Evolutionary conservation across 1,140 invertebrate genomes (phyloP).

Genomic region (Drosophila varians): DNA sequence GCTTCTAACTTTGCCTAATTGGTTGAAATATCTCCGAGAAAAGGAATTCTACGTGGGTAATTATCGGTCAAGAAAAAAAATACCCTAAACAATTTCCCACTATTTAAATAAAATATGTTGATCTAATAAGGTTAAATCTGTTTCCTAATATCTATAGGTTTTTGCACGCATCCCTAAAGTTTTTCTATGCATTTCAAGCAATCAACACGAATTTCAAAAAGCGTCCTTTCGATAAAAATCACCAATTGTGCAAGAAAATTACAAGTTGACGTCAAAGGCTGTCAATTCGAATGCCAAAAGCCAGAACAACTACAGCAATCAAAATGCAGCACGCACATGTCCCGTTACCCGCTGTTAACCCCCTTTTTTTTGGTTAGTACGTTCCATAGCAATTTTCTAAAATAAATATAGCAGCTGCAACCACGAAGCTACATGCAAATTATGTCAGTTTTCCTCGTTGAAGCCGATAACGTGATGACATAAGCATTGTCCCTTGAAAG

Average conservation of each 20-base stretch:
- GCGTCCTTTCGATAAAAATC: conserved; percentile 43
- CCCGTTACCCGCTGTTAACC: conserved; percentile 15
- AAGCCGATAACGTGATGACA: conserved; percentile 69
- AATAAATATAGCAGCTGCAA: conserved; percentile 67
- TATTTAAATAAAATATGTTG: no score
- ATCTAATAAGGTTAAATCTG: not conserved
- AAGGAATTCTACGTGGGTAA: conserved; percentile 29
- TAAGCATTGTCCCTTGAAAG: conserved; percentile 62
- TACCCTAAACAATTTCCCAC: no score
- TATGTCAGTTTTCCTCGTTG: conserved; percentile 57
- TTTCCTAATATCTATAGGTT: not conserved
- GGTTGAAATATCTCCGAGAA: conserved; percentile 41
- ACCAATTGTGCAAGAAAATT: conserved; percentile 47
- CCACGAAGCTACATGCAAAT: conserved; percentile 65
- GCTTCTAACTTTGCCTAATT: conserved; percentile 27
- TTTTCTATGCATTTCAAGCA: conserved; percentile 1
- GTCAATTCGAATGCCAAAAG: conserved; percentile 32
- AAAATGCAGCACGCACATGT: conserved; percentile 57
- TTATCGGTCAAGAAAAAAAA: conserved; percentile 24
- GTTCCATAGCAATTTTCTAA: conserved; percentile 63
- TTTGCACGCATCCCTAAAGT: not conserved
- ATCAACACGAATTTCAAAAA: conserved; percentile 34
- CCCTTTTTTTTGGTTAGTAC: conserved; percentile 7
- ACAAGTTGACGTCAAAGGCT: conserved; percentile 39
- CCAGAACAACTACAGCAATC: conserved; percentile 13